phyloP scores from a whole-genome alignment of 1,140 invertebrate genomes.

The Achatina immaculata region DNA sequence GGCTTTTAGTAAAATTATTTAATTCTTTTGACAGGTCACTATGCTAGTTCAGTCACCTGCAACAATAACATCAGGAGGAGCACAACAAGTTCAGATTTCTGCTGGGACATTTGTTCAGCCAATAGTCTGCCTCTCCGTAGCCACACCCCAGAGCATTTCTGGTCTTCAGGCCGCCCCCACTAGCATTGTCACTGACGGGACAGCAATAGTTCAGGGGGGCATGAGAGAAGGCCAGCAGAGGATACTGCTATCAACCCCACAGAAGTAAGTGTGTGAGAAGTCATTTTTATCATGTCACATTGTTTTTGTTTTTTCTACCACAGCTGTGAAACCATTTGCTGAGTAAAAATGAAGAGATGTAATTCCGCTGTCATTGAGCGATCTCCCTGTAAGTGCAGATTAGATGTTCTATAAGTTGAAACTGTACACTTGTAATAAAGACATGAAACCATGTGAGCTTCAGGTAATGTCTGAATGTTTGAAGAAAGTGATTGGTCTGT shows the following conservation, averaged over 20 bases:
- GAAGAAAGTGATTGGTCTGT: too few relatives aligned
- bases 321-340: too few relatives aligned
- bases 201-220: conserved; percentile 38
- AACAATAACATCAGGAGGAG: conserved; percentile 13
- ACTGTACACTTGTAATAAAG: too few relatives aligned
- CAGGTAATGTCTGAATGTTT: too few relatives aligned
- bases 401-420: too few relatives aligned
- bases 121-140: conserved; percentile 41
- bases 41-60: conserved; percentile 23
- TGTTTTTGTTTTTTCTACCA: neutral
- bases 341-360: too few relatives aligned
- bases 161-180: conserved; percentile 31
- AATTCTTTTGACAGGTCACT: neutral
- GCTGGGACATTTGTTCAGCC: conserved; percentile 42
- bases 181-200: conserved; percentile 20
- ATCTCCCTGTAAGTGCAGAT: too few relatives aligned
- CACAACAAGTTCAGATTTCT: conserved; percentile 41
- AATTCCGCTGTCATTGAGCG: too few relatives aligned
- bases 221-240: conserved; percentile 46
- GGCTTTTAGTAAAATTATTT: too few relatives aligned
- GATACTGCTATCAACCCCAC: conserved; percentile 56
- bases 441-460: too few relatives aligned
- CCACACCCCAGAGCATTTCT: conserved; percentile 40
- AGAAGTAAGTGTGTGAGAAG: conserved; percentile 51
- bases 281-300: too few relatives aligned